These are phyloP conservation scores for Cantharis flavilabris DNA, from an alignment of 2,888 invertebrate genomes.

Conservation along the genomic window DNA sequence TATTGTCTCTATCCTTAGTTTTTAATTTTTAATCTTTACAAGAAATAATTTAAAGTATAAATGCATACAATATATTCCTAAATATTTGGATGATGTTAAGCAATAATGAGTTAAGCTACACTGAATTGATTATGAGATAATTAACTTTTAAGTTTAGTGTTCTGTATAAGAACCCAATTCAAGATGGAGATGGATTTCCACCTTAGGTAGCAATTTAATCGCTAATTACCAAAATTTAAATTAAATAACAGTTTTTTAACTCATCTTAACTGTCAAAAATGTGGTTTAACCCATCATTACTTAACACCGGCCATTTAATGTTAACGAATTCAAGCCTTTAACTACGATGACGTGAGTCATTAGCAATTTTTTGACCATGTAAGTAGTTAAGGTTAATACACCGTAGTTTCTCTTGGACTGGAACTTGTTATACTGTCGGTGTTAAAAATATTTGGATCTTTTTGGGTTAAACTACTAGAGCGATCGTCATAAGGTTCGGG, in stretches of 20 bases:
- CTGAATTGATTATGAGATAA: no score
- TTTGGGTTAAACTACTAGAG: conserved; percentile 26
- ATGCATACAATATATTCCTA: not conserved
- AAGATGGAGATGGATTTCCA: no score
- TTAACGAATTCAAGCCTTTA: not conserved
- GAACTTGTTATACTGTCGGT: conserved; percentile 14
- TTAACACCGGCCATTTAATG: not conserved
- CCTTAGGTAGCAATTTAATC: no score
- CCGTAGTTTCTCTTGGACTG: conserved; percentile 39
- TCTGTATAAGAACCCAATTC: no score
- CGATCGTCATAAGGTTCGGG: conserved; percentile 47
- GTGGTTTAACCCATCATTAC: no score
- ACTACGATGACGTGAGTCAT: not conserved
- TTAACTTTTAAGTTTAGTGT: no score
- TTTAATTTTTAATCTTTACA: not conserved
- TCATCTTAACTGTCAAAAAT: no score
- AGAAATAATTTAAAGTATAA: not conserved
- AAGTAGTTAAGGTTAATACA: conserved; percentile 29
- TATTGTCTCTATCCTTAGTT: not conserved
- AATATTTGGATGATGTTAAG: not conserved
- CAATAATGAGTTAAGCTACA: no score
- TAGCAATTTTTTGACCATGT: not conserved
- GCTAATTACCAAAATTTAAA: no score
- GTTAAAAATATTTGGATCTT: conserved; percentile 10
- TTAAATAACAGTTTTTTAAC: no score